Conservation (phyloP, 2,113 vertebrate genomes). For the Ranitomeya imitator region DNA sequence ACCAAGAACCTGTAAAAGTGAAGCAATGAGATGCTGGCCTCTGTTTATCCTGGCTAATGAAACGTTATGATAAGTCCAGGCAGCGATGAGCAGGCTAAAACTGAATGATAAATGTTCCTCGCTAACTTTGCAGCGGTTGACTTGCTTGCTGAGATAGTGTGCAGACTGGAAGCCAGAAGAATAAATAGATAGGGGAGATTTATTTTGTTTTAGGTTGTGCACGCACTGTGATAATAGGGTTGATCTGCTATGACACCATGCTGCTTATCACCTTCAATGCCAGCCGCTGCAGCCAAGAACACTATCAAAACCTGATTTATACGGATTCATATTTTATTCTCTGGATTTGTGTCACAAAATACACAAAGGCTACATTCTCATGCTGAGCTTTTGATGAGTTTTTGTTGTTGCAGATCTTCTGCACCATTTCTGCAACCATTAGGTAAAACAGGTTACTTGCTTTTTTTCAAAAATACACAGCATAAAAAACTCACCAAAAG, state of each 20-base stretch:
- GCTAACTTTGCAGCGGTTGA: conserved; percentile 59
- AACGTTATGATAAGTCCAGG: conserved; percentile 72
- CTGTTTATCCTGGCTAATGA: conserved; percentile 77
- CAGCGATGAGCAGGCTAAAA: conserved; percentile 68
- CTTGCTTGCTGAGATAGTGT: conserved; percentile 49
- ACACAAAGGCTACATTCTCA: not conserved
- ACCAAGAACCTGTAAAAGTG: conserved; percentile 75
- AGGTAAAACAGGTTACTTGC: no score
- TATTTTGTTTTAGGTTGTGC: conserved; percentile 57
- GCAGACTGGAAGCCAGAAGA: conserved; percentile 55
- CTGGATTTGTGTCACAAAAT: not conserved
- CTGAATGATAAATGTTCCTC: conserved; percentile 64
- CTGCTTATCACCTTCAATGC: conserved; percentile 21
- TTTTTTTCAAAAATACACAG: no score
- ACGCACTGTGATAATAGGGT: conserved; percentile 44
- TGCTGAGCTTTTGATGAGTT: no score
- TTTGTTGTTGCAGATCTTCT: no score
- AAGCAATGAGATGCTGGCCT: conserved; percentile 69
- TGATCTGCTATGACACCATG: conserved; percentile 32
- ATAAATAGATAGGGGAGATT: conserved; percentile 44
- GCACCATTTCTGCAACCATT: no score
- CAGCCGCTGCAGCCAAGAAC: conserved; percentile 2
- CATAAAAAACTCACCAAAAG: no score
- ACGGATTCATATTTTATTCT: conserved; percentile 11
- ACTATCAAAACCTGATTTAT: conserved; percentile 16